Base-by-base conservation (phyloP, 1,140 invertebrate genomes). In the Nautilus pompilius region DNA sequence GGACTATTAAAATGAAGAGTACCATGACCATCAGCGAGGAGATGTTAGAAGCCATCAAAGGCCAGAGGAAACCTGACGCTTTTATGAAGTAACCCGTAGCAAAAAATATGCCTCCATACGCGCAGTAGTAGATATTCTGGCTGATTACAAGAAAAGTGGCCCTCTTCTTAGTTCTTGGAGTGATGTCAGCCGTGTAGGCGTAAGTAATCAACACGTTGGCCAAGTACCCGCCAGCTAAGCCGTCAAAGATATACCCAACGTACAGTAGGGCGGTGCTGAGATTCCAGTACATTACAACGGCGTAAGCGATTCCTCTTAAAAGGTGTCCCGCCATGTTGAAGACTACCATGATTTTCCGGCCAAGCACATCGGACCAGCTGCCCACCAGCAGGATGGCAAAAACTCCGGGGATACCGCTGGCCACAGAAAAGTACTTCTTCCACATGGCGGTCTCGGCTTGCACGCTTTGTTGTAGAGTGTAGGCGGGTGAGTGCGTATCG, bases 321-420 rank as follows among this genome's bases (percentile, higher is more conserved):
- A 66, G 29, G 22, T 26, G 30, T 6, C 60, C 60, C 17, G 33
- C 15, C 5, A 41, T 26, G 2, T 60, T 60, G 3, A 58, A 4
- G 20, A 62, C n/a, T n/a, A 62, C 58, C 13, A 66, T 4, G 46
- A 58, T 36, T 62, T 55, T 58, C 26, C 65, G 51, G 24, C 65
- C 65, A 46, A 66, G 46, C 15, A 29, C 45, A 54, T 66, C 65
- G 15, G 41, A 46, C 29, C 56, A 59, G 10, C 60, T 41, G 13
- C 65, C 65, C 24, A 58, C 55, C 10, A 66, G 22, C 17, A 66
- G 20, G 30, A 34, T 51, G 15, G 48, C 29, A 20, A 66, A 30
- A 6, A 66, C 28, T 22, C 46, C 46, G 4, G 65, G 65, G 4
- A 62, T 54, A 26, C 65, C 65, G 10, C 22, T 26, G 24, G 56